Percentiles rank a stretch among this genome's conserved stretches.
Conservation (phyloP, 2,888 invertebrate genomes). For the Tanypteryx hageni region DNA sequence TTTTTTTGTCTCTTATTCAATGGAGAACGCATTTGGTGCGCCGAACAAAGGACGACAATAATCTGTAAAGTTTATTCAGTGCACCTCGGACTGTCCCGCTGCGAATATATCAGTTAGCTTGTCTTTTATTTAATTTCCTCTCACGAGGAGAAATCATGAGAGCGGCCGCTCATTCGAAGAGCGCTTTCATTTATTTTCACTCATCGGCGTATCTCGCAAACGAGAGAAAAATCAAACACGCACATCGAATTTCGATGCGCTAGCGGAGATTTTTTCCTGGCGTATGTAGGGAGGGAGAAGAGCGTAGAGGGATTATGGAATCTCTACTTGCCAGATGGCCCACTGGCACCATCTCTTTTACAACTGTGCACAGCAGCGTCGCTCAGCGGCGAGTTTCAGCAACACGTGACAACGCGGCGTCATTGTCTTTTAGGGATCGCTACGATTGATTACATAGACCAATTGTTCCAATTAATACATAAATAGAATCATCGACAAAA, state of each 20-base stretch:
- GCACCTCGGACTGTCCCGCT: neutral
- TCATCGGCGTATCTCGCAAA: conserved; percentile 3
- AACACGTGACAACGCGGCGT: neutral
- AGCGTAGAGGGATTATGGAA: neutral
- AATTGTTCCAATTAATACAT: neutral
- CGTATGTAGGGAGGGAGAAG: neutral
- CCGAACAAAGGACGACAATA: neutral
- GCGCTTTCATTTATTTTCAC: neutral
- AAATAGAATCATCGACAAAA: no score
- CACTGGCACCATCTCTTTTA: neutral
- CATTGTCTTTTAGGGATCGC: neutral
- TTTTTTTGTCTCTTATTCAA: neutral
- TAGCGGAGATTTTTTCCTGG: neutral
- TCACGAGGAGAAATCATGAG: neutral
- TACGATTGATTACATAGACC: neutral
- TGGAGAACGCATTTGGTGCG: neutral
- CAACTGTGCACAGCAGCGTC: neutral
- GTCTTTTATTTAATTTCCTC: neutral
- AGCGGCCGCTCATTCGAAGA: conserved; percentile 11
- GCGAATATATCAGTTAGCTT: neutral
- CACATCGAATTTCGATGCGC: neutral
- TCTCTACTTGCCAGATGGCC: neutral
- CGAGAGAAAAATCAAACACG: conserved; percentile 13
- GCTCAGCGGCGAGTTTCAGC: neutral
- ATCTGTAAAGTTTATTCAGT: neutral